Evolutionary conservation across 2,797 vertebrate species (phyloP).

Genomic region (Hydrocynus forskahlii): DNA sequence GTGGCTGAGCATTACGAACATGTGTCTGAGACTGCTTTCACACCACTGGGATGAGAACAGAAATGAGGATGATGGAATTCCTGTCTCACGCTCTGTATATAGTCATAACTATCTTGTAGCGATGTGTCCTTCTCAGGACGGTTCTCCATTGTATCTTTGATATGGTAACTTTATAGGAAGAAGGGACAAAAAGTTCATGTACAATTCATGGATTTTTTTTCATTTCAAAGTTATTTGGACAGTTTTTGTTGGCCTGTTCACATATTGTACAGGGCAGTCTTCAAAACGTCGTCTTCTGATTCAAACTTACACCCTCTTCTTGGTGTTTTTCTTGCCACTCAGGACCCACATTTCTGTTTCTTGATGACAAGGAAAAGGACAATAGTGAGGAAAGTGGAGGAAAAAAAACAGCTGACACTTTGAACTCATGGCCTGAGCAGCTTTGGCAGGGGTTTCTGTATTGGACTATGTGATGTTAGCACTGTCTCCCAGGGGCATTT

Average conservation of each 20-base stretch:
- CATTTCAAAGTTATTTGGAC: neutral
- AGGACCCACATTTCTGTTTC: too few relatives aligned
- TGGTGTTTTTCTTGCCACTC: too few relatives aligned
- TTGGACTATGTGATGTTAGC: slow-evolving; percentile 66
- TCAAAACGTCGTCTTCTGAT: neutral
- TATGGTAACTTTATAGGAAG: neutral
- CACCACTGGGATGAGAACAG: neutral
- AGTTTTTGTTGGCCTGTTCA: neutral
- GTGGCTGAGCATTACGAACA: slow-evolving; percentile 24
- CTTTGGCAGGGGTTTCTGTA: slow-evolving; percentile 13
- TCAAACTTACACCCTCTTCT: too few relatives aligned
- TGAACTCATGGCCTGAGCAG: slow-evolving; percentile 49
- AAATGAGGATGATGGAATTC: neutral
- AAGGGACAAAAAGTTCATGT: neutral
- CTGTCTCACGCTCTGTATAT: neutral
- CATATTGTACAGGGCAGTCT: neutral
- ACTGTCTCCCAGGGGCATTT: slow-evolving; percentile 69
- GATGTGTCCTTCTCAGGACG: too few relatives aligned
- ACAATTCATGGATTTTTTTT: neutral
- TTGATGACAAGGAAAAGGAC: slow-evolving; percentile 27
- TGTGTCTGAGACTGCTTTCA: slow-evolving; percentile 44
- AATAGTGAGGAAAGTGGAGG: slow-evolving; percentile 53
- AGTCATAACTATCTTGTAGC: too few relatives aligned
- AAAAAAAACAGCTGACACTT: slow-evolving; percentile 62
- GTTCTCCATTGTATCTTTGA: neutral